Evolutionary conservation across 2,888 invertebrate genomes (phyloP).

Genomic region (Tribolium freemani): DNA sequence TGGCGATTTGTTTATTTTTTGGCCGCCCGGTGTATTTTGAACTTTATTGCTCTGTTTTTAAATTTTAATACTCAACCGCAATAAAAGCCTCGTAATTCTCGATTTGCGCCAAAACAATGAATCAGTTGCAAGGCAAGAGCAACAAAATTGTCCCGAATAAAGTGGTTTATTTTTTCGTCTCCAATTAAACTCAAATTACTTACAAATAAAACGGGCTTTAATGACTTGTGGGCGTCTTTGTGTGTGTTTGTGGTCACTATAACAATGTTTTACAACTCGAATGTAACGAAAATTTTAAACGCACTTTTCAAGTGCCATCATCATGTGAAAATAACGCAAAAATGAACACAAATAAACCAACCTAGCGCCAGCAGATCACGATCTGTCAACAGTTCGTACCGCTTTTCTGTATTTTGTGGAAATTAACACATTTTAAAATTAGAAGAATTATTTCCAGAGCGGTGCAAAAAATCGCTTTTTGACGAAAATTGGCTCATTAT

Average conservation of each 20-base stretch:
- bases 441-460: neutral
- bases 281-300: neutral
- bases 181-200: neutral
- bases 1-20: too few relatives aligned
- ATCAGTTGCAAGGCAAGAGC: neutral
- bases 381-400: conserved; percentile 25
- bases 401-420: conserved; percentile 36
- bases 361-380: conserved; percentile 30
- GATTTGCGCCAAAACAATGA: neutral
- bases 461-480: neutral
- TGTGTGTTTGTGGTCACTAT: neutral
- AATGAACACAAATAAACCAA: conserved; percentile 16
- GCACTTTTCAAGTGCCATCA: neutral
- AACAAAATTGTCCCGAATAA: neutral
- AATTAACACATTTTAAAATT: conserved; percentile 29
- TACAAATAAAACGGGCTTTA: neutral
- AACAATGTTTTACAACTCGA: neutral
- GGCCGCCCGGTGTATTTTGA: too few relatives aligned
- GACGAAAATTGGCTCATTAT: neutral
- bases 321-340: conserved; percentile 22
- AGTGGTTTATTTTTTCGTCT: neutral
- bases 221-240: neutral
- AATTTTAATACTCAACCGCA: too few relatives aligned
- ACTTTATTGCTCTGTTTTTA: too few relatives aligned
- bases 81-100: too few relatives aligned